Conservation (phyloP, 2,888 invertebrate genomes). For the Rotaria sp. region DNA sequence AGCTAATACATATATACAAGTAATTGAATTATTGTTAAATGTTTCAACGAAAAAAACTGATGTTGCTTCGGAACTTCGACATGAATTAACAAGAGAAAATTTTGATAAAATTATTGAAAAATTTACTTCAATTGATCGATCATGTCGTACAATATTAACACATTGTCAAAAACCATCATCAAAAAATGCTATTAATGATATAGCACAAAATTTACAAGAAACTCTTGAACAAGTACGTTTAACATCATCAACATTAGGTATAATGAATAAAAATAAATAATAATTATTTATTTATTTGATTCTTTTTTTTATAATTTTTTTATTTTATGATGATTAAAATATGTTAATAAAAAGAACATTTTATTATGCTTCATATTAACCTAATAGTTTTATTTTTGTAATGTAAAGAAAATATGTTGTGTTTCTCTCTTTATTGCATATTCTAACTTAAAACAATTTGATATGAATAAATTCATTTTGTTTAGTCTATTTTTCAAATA, state of each 20-base stretch:
- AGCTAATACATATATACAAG: not conserved
- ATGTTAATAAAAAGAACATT: no score
- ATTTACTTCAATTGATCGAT: not conserved
- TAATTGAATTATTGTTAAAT: not conserved
- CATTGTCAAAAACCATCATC: slow-evolving; percentile 2
- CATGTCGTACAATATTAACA: not conserved
- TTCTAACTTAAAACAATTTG: no score
- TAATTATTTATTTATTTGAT: no score
- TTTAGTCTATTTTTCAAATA: no score
- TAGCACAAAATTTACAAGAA: slow-evolving; percentile 1
- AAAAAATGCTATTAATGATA: not conserved
- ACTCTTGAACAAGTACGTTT: not conserved
- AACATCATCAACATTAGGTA: not conserved
- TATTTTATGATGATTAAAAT: no score
- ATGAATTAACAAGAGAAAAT: not conserved
- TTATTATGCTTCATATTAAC: no score
- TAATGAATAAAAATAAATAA: not conserved
- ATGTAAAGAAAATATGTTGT: no score
- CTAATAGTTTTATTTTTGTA: no score
- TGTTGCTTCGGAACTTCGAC: not conserved
- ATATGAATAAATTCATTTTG: no score
- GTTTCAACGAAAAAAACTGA: not conserved
- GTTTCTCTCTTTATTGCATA: no score
- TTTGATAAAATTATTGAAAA: not conserved
- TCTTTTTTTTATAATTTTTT: no score